phyloP scores from a whole-genome alignment of 1,140 invertebrate genomes.

The Druon quercuslanigerum region DNA sequence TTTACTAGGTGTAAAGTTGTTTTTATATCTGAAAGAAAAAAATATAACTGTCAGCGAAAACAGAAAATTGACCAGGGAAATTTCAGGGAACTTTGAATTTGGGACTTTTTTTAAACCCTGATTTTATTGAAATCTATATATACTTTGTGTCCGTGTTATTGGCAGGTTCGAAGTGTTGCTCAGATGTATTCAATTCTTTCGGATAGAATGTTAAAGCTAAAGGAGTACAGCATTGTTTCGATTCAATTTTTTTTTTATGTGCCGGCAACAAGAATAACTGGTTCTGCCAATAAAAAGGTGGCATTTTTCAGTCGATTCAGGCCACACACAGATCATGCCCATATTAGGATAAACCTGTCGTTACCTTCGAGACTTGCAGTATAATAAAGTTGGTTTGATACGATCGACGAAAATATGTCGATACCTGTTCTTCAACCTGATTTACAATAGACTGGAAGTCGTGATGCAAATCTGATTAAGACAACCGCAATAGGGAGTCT shows the following conservation, averaged over 20 bases:
- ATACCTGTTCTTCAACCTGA: constrained; percentile 10
- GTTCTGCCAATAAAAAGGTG: constrained; percentile 53
- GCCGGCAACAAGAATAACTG: constrained; percentile 52
- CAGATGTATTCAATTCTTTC: not conserved
- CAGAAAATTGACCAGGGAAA: too few species aligned
- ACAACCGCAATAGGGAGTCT: not conserved
- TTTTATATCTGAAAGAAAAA: too few species aligned
- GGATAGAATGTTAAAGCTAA: constrained; percentile 2
- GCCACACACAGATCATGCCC: constrained; percentile 53
- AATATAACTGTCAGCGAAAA: too few species aligned
- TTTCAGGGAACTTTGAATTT: too few species aligned
- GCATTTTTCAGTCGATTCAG: constrained; percentile 56
- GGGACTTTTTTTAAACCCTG: not conserved
- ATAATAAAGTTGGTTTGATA: constrained; percentile 22
- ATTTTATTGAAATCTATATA: not conserved
- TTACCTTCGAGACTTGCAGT: constrained; percentile 38
- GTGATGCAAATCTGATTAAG: not conserved
- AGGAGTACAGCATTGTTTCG: constrained; percentile 26
- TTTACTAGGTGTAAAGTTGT: too few species aligned
- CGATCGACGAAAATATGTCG: constrained; percentile 24
- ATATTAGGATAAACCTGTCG: constrained; percentile 55
- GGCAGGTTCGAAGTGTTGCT: not conserved
- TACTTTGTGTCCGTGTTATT: not conserved
- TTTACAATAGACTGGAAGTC: constrained; percentile 2
- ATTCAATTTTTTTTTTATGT: constrained; percentile 19